Conservation (phyloP, 2,797 vertebrate species). For the Moxostoma hubbsi region DNA sequence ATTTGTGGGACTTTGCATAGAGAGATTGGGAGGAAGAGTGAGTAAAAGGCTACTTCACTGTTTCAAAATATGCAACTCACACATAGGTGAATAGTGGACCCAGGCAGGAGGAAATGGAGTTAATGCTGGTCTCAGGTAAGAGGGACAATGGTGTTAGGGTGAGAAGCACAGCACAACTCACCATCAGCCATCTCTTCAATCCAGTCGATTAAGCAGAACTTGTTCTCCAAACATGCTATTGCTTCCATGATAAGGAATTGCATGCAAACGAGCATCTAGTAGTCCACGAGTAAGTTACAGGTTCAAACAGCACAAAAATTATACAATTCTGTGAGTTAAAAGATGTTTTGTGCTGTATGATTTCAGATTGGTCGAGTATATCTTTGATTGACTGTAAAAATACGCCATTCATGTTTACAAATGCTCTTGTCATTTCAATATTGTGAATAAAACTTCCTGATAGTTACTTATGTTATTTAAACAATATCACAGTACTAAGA, state of each 20-base stretch:
- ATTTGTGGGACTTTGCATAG: conserved; percentile 78
- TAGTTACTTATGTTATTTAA: no score
- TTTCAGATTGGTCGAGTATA: background rate
- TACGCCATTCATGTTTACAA: background rate
- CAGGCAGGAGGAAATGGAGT: background rate
- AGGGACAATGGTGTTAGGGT: conserved; percentile 4
- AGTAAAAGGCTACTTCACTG: conserved; percentile 66
- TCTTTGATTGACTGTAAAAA: background rate
- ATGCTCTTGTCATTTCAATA: background rate
- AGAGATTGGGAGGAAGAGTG: conserved; percentile 75
- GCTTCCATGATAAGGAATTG: conserved; percentile 19
- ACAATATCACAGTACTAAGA: no score
- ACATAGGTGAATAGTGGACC: background rate
- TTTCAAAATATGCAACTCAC: conserved; percentile 52
- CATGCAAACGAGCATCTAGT: conserved; percentile 60
- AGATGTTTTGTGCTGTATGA: background rate
- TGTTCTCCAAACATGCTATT: conserved; percentile 16
- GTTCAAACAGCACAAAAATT: background rate
- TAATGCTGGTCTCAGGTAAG: conserved; percentile 8
- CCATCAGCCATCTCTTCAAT: conserved; percentile 15
- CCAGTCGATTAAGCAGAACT: conserved; percentile 29
- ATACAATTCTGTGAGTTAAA: background rate
- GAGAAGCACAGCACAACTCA: conserved; percentile 12
- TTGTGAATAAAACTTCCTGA: no score
- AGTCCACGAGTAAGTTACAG: conserved; percentile 31